A percentile compares a stretch with the other conserved stretches of the same genome.
phyloP scores from a whole-genome alignment of 2,888 invertebrate genomes.

The Brachyopa scutellaris region DNA sequence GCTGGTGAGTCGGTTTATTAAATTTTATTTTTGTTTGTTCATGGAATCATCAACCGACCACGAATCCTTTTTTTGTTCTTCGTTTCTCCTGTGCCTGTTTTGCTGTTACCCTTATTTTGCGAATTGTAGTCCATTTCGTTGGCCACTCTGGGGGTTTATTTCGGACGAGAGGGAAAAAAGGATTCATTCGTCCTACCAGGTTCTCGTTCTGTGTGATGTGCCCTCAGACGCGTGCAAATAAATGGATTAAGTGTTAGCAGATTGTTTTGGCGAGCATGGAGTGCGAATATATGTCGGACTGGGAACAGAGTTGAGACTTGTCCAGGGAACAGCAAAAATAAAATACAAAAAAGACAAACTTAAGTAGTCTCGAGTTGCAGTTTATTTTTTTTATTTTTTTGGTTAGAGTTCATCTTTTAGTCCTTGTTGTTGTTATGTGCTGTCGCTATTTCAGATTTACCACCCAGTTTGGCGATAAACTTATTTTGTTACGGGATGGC shows the following conservation, averaged over 20 bases:
- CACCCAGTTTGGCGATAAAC: conserved; percentile 52
- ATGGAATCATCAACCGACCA: conserved; percentile 64
- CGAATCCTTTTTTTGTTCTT: conserved; percentile 45
- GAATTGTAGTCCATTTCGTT: conserved; percentile 42
- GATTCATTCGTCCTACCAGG: conserved; percentile 32
- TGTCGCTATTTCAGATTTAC: conserved; percentile 51
- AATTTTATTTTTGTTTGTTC: conserved; percentile 61
- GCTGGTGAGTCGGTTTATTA: conserved; percentile 39
- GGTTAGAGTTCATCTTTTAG: conserved; percentile 39
- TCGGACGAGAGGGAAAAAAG: conserved; percentile 11
- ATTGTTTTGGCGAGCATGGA: conserved; percentile 50
- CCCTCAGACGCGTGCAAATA: conserved; percentile 66
- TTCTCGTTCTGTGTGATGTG: conserved; percentile 35
- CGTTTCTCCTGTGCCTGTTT: conserved; percentile 2
- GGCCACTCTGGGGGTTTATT: conserved; percentile 38
- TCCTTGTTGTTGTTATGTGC: conserved; percentile 27
- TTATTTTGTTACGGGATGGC: conserved; percentile 7
- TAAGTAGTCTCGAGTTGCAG: conserved; percentile 25
- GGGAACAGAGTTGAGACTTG: conserved; percentile 38
- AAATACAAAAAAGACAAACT: not conserved
- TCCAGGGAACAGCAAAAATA: conserved; percentile 14
- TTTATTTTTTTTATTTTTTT: conserved; percentile 6
- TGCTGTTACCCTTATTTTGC: conserved; percentile 23
- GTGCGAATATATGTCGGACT: conserved; percentile 6
- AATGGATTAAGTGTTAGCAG: conserved; percentile 69